Percentiles rank a stretch among this genome's conserved stretches.
Conservation (phyloP, 2,797 vertebrate species). For the Iguana delicatissima region DNA sequence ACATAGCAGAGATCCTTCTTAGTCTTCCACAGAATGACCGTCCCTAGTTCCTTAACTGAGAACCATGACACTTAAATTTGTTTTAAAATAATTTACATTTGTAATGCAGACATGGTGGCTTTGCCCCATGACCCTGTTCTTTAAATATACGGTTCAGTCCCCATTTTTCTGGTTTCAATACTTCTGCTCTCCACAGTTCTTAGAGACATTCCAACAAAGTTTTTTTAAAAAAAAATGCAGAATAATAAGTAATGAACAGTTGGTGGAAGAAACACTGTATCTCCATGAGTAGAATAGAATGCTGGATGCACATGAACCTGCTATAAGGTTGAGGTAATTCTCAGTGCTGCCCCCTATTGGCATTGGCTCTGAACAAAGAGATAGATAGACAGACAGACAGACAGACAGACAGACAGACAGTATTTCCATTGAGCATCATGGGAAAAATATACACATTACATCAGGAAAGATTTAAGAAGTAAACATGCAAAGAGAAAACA, state of each 20-base stretch:
- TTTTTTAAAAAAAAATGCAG: neutral
- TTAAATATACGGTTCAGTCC: neutral
- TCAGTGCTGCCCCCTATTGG: slow-evolving; percentile 62
- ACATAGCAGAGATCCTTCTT: neutral
- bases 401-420: no score
- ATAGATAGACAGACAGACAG: no score
- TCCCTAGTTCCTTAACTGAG: neutral
- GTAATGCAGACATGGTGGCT: no score
- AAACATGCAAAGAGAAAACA: neutral
- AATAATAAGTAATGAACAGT: neutral
- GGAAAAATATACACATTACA: no score
- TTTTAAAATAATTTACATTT: neutral
- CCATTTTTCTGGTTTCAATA: neutral
- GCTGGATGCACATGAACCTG: neutral
- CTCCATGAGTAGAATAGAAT: neutral
- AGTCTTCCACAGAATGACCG: neutral
- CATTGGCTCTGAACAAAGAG: slow-evolving; percentile 1
- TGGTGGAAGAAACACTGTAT: neutral
- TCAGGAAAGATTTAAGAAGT: no score
- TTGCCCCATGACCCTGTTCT: no score
- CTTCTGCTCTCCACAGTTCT: neutral
- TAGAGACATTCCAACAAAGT: neutral
- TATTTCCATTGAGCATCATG: neutral
- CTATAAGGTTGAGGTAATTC: neutral
- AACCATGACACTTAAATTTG: neutral